phyloP scores from a whole-genome alignment of 2,113 vertebrate genomes.

The Platichthys stellatus region DNA sequence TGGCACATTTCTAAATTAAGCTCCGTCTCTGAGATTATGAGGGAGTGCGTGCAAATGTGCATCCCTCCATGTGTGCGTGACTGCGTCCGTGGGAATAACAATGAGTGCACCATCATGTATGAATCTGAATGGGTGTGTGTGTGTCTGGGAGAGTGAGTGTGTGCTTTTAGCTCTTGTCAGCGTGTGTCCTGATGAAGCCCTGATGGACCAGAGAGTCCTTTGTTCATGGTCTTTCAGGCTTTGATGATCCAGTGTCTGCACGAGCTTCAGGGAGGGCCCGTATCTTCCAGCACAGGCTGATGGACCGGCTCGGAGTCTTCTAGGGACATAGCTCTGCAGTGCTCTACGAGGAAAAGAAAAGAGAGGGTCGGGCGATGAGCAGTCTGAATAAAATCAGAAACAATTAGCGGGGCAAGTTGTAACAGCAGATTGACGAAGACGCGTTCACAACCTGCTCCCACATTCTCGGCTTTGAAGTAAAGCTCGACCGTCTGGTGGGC shows the following conservation, averaged over 20 bases:
- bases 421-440: conserved; percentile 57
- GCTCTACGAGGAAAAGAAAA: conserved; percentile 19
- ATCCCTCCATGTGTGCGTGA: conserved; percentile 10
- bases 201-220: conserved; percentile 47
- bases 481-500: conserved; percentile 45
- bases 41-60: conserved; percentile 25
- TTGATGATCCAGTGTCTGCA: conserved; percentile 47
- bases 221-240: conserved; percentile 47
- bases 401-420: conserved; percentile 54
- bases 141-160: not conserved
- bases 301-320: conserved; percentile 45
- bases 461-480: conserved; percentile 63
- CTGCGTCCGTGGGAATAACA: not conserved
- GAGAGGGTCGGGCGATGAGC: not conserved
- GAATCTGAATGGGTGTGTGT: conserved; percentile 3
- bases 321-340: conserved; percentile 21
- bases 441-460: conserved; percentile 41
- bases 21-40: conserved; percentile 25
- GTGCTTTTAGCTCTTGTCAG: conserved; percentile 28
- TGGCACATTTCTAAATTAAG: conserved; percentile 61
- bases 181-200: conserved; percentile 36
- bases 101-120: conserved; percentile 11
- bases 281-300: conserved; percentile 29
- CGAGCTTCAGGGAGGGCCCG: conserved; percentile 29
- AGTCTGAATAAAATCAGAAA: conserved; percentile 49